Evolutionary conservation across 2,113 vertebrate species (phyloP), one percentile per base, ranked within the genome.

Genomic region (Gorsachius goisagi): DNA sequence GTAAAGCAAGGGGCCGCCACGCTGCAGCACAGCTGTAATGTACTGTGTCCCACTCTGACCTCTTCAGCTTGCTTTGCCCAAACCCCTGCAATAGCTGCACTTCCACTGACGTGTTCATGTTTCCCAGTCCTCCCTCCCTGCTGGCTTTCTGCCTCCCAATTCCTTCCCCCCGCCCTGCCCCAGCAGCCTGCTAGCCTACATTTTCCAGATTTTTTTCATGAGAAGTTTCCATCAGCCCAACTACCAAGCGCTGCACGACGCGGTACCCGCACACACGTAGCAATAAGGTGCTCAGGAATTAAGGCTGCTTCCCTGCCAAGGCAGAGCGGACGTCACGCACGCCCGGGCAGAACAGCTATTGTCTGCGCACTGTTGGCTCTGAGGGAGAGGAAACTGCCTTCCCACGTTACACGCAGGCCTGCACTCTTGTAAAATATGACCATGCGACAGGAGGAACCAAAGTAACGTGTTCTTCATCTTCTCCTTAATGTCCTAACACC

Each of bases 261-360:
- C 1, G 3, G 47, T 26, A 82, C 19, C n/a, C 5, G 2, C 1
- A 2, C 62, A 30, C 37, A 53, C 0, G 4, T 4, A 37, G 39
- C 77, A 59, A 1, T 37, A 67, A 47, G 0, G 2, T 0, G 10
- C 19, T 41, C 30, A 33, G 41, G 88, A 75, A 50, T 55, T 45
- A 32, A 35, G 19, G 74, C 58, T 7, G 21, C 17, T 59, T 64
- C 80, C 56, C 66, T 82, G 85, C 47, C 49, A 35, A 68, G 60
- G 50, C 72, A 78, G 75, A 85, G 79, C 41, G 66, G 52, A 24
- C 41, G 16, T 67, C 74, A 37, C 0, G 1, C 49, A 12, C 1
- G 5, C 55, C 39, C 8, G 55, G 28, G 49, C n/a, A 73, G 33
- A 59, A 39, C 45, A 74, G 15, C 30, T 33, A 12, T 3, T 79